Percentiles rank a stretch among this genome's conserved stretches.
phyloP scores from a whole-genome alignment of 2,888 invertebrate genomes.

The Polylopha cassiicola region DNA sequence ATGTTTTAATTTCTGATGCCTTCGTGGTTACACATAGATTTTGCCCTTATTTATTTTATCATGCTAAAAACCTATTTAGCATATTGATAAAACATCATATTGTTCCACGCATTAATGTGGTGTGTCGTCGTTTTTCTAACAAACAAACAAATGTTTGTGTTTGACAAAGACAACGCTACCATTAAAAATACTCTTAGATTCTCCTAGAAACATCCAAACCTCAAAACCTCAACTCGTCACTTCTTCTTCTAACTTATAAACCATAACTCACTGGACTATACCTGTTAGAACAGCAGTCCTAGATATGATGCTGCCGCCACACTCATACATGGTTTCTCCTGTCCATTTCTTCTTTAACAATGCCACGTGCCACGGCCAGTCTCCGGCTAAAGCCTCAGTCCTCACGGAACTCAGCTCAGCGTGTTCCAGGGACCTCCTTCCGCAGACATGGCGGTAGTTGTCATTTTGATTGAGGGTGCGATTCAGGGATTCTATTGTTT shows the following conservation, averaged over 20 bases:
- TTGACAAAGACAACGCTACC: no score
- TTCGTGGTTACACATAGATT: no score
- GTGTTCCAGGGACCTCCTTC: slow-evolving; percentile 50
- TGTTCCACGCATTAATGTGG: no score
- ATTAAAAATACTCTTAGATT: no score
- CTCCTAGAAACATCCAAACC: no score
- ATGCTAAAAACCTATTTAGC: no score
- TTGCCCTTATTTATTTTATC: no score
- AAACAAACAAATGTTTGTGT: no score
- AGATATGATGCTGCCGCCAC: slow-evolving; percentile 64
- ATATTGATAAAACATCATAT: no score
- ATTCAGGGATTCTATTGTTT: slow-evolving; percentile 42
- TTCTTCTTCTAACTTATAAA: slow-evolving; percentile 7
- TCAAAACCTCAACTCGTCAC: no score
- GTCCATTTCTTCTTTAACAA: slow-evolving; percentile 38
- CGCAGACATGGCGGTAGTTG: slow-evolving; percentile 49
- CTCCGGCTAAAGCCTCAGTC: slow-evolving; percentile 53
- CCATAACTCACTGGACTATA: slow-evolving; percentile 24
- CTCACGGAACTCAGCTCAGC: slow-evolving; percentile 53
- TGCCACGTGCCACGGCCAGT: slow-evolving; percentile 72
- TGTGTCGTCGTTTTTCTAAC: no score
- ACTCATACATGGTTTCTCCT: slow-evolving; percentile 41
- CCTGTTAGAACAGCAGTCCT: slow-evolving; percentile 64
- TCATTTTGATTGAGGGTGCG: slow-evolving; percentile 32
- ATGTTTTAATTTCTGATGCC: no score